These are phyloP conservation scores for Dichetophora obliterata DNA, from an alignment of 2,888 invertebrate species.

Conservation along the genomic window DNA sequence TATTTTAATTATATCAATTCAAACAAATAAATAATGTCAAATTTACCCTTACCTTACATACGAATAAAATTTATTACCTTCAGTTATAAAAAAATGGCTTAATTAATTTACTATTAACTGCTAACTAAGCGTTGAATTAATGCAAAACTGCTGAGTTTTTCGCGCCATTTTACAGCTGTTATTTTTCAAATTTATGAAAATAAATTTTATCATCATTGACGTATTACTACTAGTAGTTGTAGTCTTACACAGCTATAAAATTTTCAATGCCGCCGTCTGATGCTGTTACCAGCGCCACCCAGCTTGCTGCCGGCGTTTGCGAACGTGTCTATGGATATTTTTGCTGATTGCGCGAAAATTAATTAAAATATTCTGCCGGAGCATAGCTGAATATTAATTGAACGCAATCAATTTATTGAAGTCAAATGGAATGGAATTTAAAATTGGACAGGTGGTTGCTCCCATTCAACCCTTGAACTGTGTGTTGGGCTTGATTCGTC, in stretches of 20 bases:
- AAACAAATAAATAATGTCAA: too few species aligned
- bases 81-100: too few species aligned
- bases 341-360: constrained; percentile 68
- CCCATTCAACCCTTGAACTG: not conserved
- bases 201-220: not conserved
- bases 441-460: constrained; percentile 10
- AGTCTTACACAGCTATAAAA: too few species aligned
- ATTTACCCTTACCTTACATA: too few species aligned
- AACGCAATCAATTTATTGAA: constrained; percentile 66
- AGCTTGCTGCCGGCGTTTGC: not conserved
- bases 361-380: constrained; percentile 65
- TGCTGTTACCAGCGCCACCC: not conserved
- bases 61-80: too few species aligned
- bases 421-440: constrained; percentile 35
- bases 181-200: not conserved
- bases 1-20: too few species aligned
- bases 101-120: too few species aligned
- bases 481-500: not conserved
- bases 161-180: constrained; percentile 2
- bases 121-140: too few species aligned
- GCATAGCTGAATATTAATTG: constrained; percentile 70
- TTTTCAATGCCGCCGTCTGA: not conserved
- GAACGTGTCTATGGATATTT: constrained; percentile 42
- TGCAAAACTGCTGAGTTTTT: too few species aligned
- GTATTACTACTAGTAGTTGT: not conserved